Evolutionary conservation across 2,888 invertebrate genomes (phyloP).

Genomic region (Ectemnius lituratus): DNA sequence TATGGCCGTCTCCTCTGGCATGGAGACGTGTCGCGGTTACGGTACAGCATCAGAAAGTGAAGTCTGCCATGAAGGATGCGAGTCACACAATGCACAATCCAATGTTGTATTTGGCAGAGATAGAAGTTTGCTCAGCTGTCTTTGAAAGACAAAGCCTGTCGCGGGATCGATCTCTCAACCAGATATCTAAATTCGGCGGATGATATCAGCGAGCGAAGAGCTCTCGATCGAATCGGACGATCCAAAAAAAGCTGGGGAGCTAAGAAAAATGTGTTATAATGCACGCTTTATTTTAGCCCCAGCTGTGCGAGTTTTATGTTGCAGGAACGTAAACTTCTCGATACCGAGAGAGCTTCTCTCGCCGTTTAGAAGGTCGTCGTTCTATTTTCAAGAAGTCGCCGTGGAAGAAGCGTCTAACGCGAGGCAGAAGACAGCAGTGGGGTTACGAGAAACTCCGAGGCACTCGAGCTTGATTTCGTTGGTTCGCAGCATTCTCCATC

Average conservation of each 20-base stretch:
- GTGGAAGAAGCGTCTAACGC: no score
- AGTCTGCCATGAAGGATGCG: background rate
- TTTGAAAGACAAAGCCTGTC: conserved; percentile 22
- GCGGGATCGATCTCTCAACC: conserved; percentile 5
- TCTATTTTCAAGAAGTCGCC: no score
- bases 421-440: no score
- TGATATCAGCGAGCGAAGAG: conserved; percentile 14
- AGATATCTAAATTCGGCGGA: conserved; percentile 5
- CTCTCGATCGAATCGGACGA: background rate
- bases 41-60: conserved; percentile 19
- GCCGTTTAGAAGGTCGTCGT: no score
- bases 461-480: background rate
- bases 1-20: conserved; percentile 19
- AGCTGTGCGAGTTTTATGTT: no score
- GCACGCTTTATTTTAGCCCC: no score
- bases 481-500: no score
- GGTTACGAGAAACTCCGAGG: background rate
- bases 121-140: conserved; percentile 36
- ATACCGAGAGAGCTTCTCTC: no score
- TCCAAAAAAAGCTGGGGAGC: background rate
- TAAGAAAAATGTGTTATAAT: no score
- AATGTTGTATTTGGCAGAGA: conserved; percentile 41
- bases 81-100: conserved; percentile 20
- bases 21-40: conserved; percentile 21
- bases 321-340: no score